phyloP scores from a whole-genome alignment of 2,888 invertebrate species.

The Onchidella celtica region DNA sequence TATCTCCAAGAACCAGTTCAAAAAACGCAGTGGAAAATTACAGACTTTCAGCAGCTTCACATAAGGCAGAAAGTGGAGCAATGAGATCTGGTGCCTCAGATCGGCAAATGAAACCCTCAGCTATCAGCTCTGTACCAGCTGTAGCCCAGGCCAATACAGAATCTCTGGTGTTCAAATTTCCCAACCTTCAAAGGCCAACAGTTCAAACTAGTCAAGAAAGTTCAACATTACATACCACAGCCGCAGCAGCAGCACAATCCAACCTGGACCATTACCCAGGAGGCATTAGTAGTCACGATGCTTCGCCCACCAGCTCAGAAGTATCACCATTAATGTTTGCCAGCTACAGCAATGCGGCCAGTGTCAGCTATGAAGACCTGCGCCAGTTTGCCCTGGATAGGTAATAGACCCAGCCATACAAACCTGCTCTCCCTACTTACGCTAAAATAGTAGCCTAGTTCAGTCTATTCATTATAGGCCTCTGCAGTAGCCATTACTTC shows the following conservation, averaged over 20 bases:
- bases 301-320: slow-evolving; percentile 65
- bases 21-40: neutral
- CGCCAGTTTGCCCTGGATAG: slow-evolving; percentile 91
- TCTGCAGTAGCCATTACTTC: neutral
- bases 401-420: slow-evolving; percentile 61
- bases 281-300: neutral
- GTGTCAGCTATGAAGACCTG: slow-evolving; percentile 93
- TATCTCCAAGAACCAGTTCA: neutral
- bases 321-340: slow-evolving; percentile 76
- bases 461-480: neutral
- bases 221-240: neutral
- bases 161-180: slow-evolving; percentile 14
- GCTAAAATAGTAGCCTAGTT: slow-evolving; percentile 21
- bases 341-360: slow-evolving; percentile 84
- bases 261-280: neutral
- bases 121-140: neutral
- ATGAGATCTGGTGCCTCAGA: neutral
- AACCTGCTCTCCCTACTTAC: slow-evolving; percentile 43
- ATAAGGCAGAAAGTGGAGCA: neutral
- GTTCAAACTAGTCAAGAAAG: no score
- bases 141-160: neutral
- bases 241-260: slow-evolving; percentile 21
- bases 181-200: no score
- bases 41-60: neutral
- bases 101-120: neutral